A percentile compares a stretch with the other conserved stretches of the same genome.
phyloP scores from a whole-genome alignment of 2,113 vertebrate species.

The Raja brachyura region DNA sequence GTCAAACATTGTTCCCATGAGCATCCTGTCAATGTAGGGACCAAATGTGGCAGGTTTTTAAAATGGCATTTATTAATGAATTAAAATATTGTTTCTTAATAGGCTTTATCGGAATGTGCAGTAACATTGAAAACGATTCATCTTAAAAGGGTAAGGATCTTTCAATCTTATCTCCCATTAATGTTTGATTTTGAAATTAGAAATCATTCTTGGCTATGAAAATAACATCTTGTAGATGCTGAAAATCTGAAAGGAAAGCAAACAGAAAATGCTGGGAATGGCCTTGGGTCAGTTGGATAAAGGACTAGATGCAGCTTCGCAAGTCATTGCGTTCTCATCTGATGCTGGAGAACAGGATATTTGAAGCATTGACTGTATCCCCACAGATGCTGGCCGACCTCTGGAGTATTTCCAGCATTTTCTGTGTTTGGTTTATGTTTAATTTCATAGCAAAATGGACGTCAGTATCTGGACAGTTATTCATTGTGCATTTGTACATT shows the following conservation, averaged over 20 bases:
- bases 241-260: no score
- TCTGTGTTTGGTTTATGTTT: not conserved
- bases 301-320: no score
- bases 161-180: not conserved
- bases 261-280: no score
- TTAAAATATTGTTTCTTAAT: slow-evolving; percentile 41
- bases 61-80: not conserved
- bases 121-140: slow-evolving; percentile 91
- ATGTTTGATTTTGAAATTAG: not conserved
- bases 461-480: not conserved
- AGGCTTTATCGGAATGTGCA: slow-evolving; percentile 92
- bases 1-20: not conserved
- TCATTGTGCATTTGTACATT: slow-evolving; percentile 39
- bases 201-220: no score
- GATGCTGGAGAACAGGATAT: no score
- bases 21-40: not conserved
- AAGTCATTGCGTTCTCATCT: no score
- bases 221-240: no score
- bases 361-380: no score
- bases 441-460: not conserved
- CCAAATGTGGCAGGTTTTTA: no score
- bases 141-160: slow-evolving; percentile 79
- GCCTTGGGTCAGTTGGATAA: no score
- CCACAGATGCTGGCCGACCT: no score
- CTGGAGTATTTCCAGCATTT: no score